Conservation (phyloP, 1,140 invertebrate species). For the Trachelipus rathkii region DNA sequence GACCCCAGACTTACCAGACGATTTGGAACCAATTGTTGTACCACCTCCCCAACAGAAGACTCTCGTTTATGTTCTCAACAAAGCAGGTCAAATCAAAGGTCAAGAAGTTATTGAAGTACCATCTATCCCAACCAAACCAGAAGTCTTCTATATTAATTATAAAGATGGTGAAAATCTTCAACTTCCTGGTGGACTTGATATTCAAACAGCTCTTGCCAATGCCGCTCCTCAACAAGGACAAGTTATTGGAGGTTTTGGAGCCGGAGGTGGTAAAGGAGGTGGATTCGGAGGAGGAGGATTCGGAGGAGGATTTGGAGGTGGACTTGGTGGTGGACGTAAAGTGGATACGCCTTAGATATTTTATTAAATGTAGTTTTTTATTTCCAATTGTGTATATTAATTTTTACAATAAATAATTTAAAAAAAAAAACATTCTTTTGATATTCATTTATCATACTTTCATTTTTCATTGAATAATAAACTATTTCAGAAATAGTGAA, state of each 20-base stretch:
- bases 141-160: conserved; percentile 31
- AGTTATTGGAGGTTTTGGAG: neutral
- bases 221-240: neutral
- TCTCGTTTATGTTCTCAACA: conserved; percentile 39
- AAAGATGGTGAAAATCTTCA: conserved; percentile 28
- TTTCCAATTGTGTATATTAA: too few species aligned
- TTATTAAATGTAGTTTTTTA: too few species aligned
- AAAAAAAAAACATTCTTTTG: too few species aligned
- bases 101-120: conserved; percentile 31
- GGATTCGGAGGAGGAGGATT: neutral
- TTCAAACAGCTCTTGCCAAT: conserved; percentile 26
- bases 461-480: too few species aligned
- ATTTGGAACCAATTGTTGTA: conserved; percentile 33
- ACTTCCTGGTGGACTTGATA: conserved; percentile 31
- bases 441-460: too few species aligned
- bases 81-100: conserved; percentile 14
- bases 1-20: neutral
- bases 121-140: conserved; percentile 14
- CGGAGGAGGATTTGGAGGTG: conserved; percentile 2
- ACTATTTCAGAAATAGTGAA: too few species aligned
- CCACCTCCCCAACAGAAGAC: conserved; percentile 33
- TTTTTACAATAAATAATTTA: too few species aligned
- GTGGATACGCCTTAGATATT: too few species aligned
- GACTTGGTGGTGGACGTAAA: too few species aligned
- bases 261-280: conserved; percentile 17